These are phyloP conservation scores for Porites australiensis DNA, from an alignment of 64 coral and sea anemone species.

Conservation along the genomic window DNA sequence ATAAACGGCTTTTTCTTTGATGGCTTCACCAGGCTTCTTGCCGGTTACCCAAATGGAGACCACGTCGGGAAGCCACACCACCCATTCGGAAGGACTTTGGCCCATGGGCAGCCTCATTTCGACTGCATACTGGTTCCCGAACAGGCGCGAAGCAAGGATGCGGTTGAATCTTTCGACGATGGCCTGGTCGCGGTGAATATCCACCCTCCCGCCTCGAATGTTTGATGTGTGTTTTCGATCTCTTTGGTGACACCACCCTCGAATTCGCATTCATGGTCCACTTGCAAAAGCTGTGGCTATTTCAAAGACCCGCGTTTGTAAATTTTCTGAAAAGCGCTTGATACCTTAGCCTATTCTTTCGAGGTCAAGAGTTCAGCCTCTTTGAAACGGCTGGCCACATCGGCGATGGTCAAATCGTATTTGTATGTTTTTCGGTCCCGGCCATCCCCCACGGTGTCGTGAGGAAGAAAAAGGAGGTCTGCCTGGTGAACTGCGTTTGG, in stretches of 20 bases:
- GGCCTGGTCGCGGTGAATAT: slow-evolving; percentile 47
- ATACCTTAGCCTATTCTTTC: neutral
- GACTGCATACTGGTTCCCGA: slow-evolving; percentile 51
- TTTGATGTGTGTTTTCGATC: neutral
- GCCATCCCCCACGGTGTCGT: neutral
- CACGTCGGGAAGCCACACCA: neutral
- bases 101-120: slow-evolving; percentile 13
- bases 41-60: neutral
- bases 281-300: slow-evolving; percentile 23
- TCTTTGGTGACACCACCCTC: slow-evolving; percentile 31
- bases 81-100: slow-evolving; percentile 18
- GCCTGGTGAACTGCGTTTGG: neutral
- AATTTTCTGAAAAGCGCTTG: neutral
- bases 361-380: neutral
- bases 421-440: neutral
- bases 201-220: neutral
- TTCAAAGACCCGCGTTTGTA: slow-evolving; percentile 17
- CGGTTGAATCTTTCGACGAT: slow-evolving; percentile 34
- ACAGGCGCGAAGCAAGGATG: neutral
- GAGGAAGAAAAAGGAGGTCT: neutral
- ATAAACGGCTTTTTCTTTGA: neutral
- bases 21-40: neutral
- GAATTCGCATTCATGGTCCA: slow-evolving; percentile 51
- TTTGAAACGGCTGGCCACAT: slow-evolving; percentile 25
- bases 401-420: slow-evolving; percentile 5